Evolutionary conservation across 2,113 vertebrate species (phyloP).

Genomic region (Etheostoma spectabile): DNA sequence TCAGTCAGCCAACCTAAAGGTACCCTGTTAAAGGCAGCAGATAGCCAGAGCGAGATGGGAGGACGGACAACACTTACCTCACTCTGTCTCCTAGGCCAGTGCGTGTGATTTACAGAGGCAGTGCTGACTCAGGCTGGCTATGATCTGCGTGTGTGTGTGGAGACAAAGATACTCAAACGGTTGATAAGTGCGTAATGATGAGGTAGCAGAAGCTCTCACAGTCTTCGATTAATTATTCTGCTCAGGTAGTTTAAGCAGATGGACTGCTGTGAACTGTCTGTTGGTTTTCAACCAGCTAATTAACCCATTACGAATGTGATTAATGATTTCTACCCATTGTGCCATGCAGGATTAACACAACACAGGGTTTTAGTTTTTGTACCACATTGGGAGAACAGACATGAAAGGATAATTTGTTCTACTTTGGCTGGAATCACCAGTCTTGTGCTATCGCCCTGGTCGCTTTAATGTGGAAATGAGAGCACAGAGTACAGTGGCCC

Average conservation of each 20-base stretch:
- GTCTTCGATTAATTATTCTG: slow-evolving; percentile 2
- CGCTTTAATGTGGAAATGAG: slow-evolving; percentile 70
- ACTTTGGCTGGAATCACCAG: slow-evolving; percentile 48
- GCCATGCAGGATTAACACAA: slow-evolving; percentile 45
- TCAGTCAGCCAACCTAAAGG: slow-evolving; percentile 62
- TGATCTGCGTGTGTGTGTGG: slow-evolving; percentile 5
- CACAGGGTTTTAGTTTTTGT: slow-evolving; percentile 28
- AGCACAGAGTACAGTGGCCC: slow-evolving; percentile 32
- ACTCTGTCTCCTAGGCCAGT: not conserved
- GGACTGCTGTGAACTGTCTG: not conserved
- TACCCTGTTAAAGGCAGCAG: slow-evolving; percentile 38
- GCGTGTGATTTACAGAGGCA: slow-evolving; percentile 48
- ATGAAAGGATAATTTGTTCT: slow-evolving; percentile 61
- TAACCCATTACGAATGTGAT: slow-evolving; percentile 23
- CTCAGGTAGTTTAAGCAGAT: not conserved
- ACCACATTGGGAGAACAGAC: slow-evolving; percentile 22
- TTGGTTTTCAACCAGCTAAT: slow-evolving; percentile 35
- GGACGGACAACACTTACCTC: slow-evolving; percentile 11
- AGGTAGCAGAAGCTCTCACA: not conserved
- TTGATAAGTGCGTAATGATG: slow-evolving; percentile 26
- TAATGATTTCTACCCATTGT: slow-evolving; percentile 18
- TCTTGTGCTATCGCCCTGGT: slow-evolving; percentile 29
- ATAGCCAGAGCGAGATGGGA: slow-evolving; percentile 19
- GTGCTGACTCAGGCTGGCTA: slow-evolving; percentile 48
- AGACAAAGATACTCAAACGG: slow-evolving; percentile 32